phyloP scores from a whole-genome alignment of 2,797 vertebrate genomes.

The Paedocypris micromegethes region DNA sequence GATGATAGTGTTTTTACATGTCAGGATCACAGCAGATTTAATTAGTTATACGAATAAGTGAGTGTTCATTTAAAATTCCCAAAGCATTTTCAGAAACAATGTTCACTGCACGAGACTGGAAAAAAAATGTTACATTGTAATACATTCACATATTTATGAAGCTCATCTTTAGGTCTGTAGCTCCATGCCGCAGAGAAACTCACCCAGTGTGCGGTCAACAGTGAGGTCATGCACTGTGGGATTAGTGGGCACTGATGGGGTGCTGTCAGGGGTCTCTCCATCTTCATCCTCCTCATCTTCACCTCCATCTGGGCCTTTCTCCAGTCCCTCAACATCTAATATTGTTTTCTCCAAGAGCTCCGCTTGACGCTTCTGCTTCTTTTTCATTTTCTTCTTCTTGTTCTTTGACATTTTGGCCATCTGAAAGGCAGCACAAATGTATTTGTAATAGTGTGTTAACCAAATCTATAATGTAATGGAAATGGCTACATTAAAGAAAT shows the following conservation, averaged over 20 bases:
- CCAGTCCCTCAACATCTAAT: conserved; percentile 83
- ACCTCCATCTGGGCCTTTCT: conserved; percentile 67
- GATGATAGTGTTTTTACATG: conserved; percentile 4
- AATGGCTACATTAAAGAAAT: not conserved
- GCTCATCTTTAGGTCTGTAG: not conserved
- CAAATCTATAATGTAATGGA: too few relatives aligned
- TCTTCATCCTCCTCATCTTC: conserved; percentile 79
- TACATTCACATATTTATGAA: not conserved
- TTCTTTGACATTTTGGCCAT: conserved; percentile 95
- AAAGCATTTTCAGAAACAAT: too few relatives aligned
- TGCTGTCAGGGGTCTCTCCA: conserved; percentile 60
- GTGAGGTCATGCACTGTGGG: conserved; percentile 72
- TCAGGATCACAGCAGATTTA: too few relatives aligned
- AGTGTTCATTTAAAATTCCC: too few relatives aligned
- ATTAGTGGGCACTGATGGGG: conserved; percentile 64
- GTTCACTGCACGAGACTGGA: too few relatives aligned
- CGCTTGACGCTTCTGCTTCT: conserved; percentile 94
- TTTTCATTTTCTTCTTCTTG: conserved; percentile 98
- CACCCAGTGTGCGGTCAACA: conserved; percentile 53
- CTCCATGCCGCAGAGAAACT: not conserved
- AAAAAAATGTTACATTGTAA: too few relatives aligned
- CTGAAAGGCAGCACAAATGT: conserved; percentile 56
- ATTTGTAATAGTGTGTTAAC: not conserved
- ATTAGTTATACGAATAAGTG: too few relatives aligned
- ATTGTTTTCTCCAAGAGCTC: conserved; percentile 90